Evolutionary conservation across 2,888 invertebrate genomes (phyloP).

Genomic region (Phrixothrix hirtus): DNA sequence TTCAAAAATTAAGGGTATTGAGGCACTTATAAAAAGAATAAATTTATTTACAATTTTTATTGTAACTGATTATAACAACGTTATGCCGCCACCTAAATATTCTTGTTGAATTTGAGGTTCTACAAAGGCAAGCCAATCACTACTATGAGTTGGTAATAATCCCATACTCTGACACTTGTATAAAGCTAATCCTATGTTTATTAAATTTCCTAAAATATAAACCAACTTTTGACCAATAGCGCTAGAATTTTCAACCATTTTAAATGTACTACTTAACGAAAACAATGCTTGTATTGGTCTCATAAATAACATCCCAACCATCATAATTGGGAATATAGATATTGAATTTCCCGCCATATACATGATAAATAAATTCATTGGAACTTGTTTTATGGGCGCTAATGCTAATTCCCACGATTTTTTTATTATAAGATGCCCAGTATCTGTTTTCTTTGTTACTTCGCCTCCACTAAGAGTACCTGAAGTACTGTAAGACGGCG

Average conservation of each 20-base stretch:
- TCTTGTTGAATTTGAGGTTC: slow-evolving; percentile 85
- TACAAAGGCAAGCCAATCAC: slow-evolving; percentile 98
- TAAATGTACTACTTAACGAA: slow-evolving; percentile 85
- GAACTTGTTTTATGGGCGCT: slow-evolving; percentile 93
- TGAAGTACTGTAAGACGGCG: slow-evolving; percentile 83
- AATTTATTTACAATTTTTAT: too few species aligned
- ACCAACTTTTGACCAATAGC: slow-evolving; percentile 90
- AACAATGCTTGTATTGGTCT: slow-evolving; percentile 95
- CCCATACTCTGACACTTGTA: slow-evolving; percentile 99
- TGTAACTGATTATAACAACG: slow-evolving; percentile 58
- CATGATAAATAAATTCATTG: slow-evolving; percentile 99
- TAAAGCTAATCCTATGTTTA: slow-evolving; percentile 87
- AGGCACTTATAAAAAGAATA: too few species aligned
- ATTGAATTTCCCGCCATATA: slow-evolving; percentile 99
- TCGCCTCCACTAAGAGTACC: slow-evolving; percentile 74
- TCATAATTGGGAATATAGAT: slow-evolving; percentile 99
- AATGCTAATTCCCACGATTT: slow-evolving; percentile 97
- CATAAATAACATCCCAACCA: slow-evolving; percentile 99
- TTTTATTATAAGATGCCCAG: slow-evolving; percentile 84
- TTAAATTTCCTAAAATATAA: slow-evolving; percentile 90
- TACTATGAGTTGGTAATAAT: slow-evolving; percentile 91
- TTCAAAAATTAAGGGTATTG: too few species aligned
- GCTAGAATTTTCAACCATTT: slow-evolving; percentile 91
- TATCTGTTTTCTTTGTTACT: slow-evolving; percentile 79
- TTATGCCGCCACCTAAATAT: slow-evolving; percentile 82